Evolutionary conservation across 2,113 vertebrate species (phyloP), one percentile per base, ranked within the genome.

Genomic region (Electrona antarctica): DNA sequence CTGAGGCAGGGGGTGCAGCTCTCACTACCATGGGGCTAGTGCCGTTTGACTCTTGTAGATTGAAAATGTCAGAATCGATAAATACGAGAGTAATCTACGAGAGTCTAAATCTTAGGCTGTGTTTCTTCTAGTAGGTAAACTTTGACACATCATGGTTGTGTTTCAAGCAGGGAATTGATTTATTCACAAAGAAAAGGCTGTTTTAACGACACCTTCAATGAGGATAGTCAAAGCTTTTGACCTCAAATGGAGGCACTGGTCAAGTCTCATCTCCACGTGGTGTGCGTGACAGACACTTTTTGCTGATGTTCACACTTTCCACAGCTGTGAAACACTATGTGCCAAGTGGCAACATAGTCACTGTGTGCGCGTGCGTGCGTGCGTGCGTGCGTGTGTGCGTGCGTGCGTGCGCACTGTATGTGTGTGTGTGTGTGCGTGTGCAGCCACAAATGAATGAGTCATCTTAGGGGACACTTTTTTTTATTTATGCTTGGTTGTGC

Each of bases 261-360:
- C 63, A 66, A 14, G 33, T 76, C 51, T 68, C 77, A 83, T 85
- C 77, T 76, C 70, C 74, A 64, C 77, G 70, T 79, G 85, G 63
- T 81, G 79, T 84, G 83, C 52, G 60, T 73, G 33, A 79, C 69
- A 85, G 45, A 60, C 63, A n/a, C 54, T 71, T 84, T 83, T 6
- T 9, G 84, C 84, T 89, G 82, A 88, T 60, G 60, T 63, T 68
- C 60, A 76, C 54, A 77, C 67, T 82, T 86, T 84, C 54, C 77
- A 71, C 80, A 86, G 69, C 77, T 86, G 73, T 70, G 73, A 79
- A 41, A 60, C 58, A 60, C 9, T 41, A 21, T 60, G 58, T 41
- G 29, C 28, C 33, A 41, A 41, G 33, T 41, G 33, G 33, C 82
- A 60, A 80, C 12, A n/a, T 21, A 55, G 67, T 71, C 54, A 46